Evolutionary conservation across 2,888 invertebrate species (phyloP), one percentile per base, ranked within the genome.

Genomic region (Ormyrus labotus): DNA sequence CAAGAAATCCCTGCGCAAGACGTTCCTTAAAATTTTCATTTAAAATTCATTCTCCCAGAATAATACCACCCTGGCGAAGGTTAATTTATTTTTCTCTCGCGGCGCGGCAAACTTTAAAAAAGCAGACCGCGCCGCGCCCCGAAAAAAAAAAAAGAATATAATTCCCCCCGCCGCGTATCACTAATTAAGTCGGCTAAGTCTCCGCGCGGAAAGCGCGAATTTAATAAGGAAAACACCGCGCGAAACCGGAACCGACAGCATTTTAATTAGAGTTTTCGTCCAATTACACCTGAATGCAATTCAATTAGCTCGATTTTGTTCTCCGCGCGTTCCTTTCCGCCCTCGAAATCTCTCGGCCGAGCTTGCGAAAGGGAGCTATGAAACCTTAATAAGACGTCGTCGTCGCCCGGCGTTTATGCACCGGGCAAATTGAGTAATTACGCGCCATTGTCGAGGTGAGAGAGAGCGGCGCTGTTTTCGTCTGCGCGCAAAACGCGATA

Each of bases 201-300:
- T 7, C 10, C 4, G 47, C 19, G 4, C 19, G 34, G 19, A 51
- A 19, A 61, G 10, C 51, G 71, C 19, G 47, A 71, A 71, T 71
- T 71, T 61, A 72, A 65, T 63, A 48, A n/a, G 53, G 50, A 34
- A 11, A 53, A 48, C 19, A 34, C n/a, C 11, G 19, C 19, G 19
- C 19, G 19, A 19, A 19, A 57, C 58, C 58, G 45, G 13, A 48
- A 57, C 8, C 61, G 73, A 61, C 65, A 61, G 60, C 10, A 58
- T 74, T 80, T 77, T 80, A 81, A 83, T 83, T 81, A 74, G 74
- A 72, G 50, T 77, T 79, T 75, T 80, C 65, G 60, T 64, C 58
- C 74, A 69, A 79, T 78, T 79, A 72, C 68, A 63, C 64, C 19
- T 61, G 69, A 81, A 81, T 78, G 58, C 68, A 19, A 80, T 80